Conservation (phyloP, 2,888 invertebrate genomes). For the Marronus borbonicus region DNA sequence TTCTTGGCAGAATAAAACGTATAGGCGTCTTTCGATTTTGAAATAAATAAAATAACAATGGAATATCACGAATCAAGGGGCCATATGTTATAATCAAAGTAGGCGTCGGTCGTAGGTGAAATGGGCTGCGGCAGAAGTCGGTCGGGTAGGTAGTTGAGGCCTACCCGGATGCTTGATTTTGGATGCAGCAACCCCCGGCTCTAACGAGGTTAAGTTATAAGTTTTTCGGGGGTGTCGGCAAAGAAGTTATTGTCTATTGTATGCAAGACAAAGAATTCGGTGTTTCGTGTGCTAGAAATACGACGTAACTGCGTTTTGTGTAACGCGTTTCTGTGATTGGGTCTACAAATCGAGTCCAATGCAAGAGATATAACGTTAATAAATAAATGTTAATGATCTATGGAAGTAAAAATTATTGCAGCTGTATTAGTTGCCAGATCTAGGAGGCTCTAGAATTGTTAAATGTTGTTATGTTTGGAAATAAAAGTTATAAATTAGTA, state of each 20-base stretch:
- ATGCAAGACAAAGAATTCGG: constrained; percentile 21
- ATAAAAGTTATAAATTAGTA: too few species aligned
- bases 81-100: constrained; percentile 64
- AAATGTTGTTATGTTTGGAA: too few species aligned
- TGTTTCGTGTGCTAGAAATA: background rate
- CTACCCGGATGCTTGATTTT: constrained; percentile 9
- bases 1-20: constrained; percentile 25
- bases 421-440: too few species aligned
- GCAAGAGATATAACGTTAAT: too few species aligned
- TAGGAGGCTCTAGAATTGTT: too few species aligned
- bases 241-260: constrained; percentile 43
- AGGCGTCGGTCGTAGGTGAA: constrained; percentile 51
- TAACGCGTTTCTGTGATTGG: too few species aligned
- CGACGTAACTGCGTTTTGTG: background rate
- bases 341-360: too few species aligned
- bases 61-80: constrained; percentile 63
- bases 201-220: background rate
- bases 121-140: constrained; percentile 24
- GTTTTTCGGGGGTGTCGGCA: constrained; percentile 12
- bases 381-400: too few species aligned
- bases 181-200: constrained; percentile 5
- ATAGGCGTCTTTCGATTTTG: constrained; percentile 23
- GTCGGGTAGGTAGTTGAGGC: constrained; percentile 14
- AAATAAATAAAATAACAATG: constrained; percentile 57
- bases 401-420: too few species aligned